Base-by-base conservation (phyloP, 2,888 invertebrate genomes). In the Drosophila nigricruria region DNA sequence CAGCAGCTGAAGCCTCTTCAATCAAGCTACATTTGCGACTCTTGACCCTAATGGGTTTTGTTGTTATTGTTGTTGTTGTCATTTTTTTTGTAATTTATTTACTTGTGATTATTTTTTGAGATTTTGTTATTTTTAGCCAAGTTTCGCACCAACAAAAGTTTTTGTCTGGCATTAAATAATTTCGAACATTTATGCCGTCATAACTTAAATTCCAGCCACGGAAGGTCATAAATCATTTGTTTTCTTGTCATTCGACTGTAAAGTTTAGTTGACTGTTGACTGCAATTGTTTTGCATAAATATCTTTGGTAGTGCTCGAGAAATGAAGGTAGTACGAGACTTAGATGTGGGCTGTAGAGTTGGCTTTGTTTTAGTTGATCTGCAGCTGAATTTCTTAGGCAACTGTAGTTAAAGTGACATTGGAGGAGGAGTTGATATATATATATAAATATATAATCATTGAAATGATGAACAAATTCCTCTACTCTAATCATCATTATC, bases 11-110 rank as follows among this genome's bases (percentile, higher is more conserved):
- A 59, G 57, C 36, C 34, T 64, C 78, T 64, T 76, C 64, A 77
- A 67, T 78, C 78, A 73, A 79, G 75, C 75, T 43, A 60, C 43
- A 25, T 66, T 74, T 66, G 57, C 59, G 70, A 65, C 72, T 67
- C 56, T 70, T 80, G 77, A 77, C 79, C 81, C 69, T 70, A 77
- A 77, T 79, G 70, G 25, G 50, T 23, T 43, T 50, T 54, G n/a
- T n/a, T n/a, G n/a, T n/a, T n/a, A n/a, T 62, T 20, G 30, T 49
- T 30, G 34, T 47, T 6, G 38, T 20, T 25, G n/a, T n/a, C n/a
- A n/a, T 2, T 23, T 43, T 50, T 59, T 53, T 34, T 16, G 49
- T 20, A 23, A 65, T 69, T 66, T 20, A 23, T 59, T 61, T 64
- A 25, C 50, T 34, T 57, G 27, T 61, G 57, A 23, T 20, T 63